phyloP scores from a whole-genome alignment of 1,140 invertebrate genomes.

The Drosophila micromelanica region DNA sequence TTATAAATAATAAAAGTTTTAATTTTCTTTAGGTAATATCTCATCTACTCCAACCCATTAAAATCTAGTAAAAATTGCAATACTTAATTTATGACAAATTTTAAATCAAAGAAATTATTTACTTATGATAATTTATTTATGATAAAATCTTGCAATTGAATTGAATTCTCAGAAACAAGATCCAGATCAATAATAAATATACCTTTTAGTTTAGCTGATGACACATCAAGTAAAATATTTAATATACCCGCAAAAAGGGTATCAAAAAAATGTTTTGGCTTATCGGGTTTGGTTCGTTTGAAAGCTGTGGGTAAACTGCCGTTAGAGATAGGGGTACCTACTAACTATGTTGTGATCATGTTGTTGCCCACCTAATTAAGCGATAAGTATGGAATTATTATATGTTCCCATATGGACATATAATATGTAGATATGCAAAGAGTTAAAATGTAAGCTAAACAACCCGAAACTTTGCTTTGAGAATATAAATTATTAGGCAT shows the following conservation, averaged over 20 bases:
- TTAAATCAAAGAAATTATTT: too few species aligned
- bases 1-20: neutral
- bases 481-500: too few species aligned
- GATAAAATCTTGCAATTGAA: too few species aligned
- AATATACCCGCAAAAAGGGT: neutral
- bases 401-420: neutral
- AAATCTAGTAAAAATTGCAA: too few species aligned
- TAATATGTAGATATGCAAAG: neutral
- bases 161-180: too few species aligned
- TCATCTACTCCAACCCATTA: too few species aligned
- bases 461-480: too few species aligned
- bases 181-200: too few species aligned
- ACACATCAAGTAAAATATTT: neutral
- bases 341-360: constrained; percentile 27
- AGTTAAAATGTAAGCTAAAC: too few species aligned
- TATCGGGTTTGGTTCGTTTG: constrained; percentile 40
- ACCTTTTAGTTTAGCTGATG: too few species aligned
- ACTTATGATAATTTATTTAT: too few species aligned
- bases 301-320: constrained; percentile 1
- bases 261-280: constrained; percentile 13
- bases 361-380: constrained; percentile 22
- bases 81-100: too few species aligned
- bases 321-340: constrained; percentile 8
- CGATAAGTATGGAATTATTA: constrained; percentile 4
- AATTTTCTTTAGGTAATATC: neutral